phyloP scores from a whole-genome alignment of 2,797 vertebrate genomes.

The Lepus oiostolus region DNA sequence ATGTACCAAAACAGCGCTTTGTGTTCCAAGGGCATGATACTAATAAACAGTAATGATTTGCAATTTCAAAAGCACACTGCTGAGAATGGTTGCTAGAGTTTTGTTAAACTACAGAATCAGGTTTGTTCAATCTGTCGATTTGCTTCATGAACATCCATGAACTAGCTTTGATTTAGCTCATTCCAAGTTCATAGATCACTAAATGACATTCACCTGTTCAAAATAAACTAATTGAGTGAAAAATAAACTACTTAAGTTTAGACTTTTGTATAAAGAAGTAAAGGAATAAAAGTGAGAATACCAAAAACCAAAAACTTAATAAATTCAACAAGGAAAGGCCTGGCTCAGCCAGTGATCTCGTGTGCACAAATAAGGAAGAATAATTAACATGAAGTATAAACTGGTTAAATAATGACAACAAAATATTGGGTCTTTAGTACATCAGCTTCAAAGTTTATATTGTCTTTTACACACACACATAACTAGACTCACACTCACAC shows the following conservation, averaged over 20 bases:
- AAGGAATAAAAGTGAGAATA: background rate
- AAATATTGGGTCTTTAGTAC: background rate
- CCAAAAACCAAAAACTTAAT: background rate
- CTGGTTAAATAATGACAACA: background rate
- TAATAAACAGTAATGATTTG: background rate
- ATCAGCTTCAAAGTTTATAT: background rate
- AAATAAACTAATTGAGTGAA: slow-evolving; percentile 41
- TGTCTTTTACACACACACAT: too few relatives aligned
- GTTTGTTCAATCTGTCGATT: background rate
- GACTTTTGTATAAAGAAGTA: background rate
- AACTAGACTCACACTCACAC: too few relatives aligned
- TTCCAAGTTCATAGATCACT: background rate
- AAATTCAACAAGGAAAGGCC: background rate
- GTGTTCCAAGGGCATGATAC: background rate
- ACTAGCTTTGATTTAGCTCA: background rate
- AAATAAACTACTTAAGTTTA: background rate
- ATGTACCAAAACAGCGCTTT: background rate
- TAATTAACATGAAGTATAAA: background rate
- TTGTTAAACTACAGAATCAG: background rate
- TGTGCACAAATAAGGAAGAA: background rate
- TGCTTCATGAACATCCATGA: background rate
- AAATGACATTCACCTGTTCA: background rate
- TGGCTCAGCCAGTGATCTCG: background rate
- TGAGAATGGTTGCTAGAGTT: background rate
- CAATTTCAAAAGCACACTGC: background rate